Percentiles rank a stretch among this genome's conserved stretches.
phyloP scores from a whole-genome alignment of 1,140 invertebrate genomes.

The Metaphire vulgaris region DNA sequence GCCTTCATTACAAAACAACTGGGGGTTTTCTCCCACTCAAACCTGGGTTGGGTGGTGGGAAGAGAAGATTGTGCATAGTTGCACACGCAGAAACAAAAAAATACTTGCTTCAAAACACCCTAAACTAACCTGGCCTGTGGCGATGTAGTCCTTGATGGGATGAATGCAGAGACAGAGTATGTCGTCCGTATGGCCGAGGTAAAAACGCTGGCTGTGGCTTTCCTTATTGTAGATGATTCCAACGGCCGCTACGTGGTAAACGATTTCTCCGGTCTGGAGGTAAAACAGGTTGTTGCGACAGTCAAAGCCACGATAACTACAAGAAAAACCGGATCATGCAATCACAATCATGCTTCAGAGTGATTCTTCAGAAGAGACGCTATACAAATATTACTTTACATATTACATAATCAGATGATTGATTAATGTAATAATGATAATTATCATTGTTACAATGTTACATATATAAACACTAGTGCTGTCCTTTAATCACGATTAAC shows the following conservation, averaged over 20 bases:
- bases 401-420: too few relatives aligned
- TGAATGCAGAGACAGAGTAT: conserved; percentile 51
- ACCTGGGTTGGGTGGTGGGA: too few relatives aligned
- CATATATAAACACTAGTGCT: too few relatives aligned
- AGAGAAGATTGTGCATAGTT: too few relatives aligned
- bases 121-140: conserved; percentile 53
- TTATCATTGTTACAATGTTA: too few relatives aligned
- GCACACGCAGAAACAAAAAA: too few relatives aligned
- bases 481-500: too few relatives aligned
- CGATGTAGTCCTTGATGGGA: conserved; percentile 49
- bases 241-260: conserved; percentile 52
- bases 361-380: not conserved
- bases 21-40: too few relatives aligned
- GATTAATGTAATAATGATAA: too few relatives aligned
- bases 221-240: conserved; percentile 48
- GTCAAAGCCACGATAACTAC: conserved; percentile 52
- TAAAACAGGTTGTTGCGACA: conserved; percentile 53
- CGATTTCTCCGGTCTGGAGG: conserved; percentile 46
- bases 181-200: conserved; percentile 51
- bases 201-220: conserved; percentile 48
- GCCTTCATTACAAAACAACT: too few relatives aligned
- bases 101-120: too few relatives aligned
- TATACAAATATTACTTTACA: too few relatives aligned
- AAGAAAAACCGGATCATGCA: not conserved
- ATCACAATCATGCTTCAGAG: not conserved